Evolutionary conservation across 2,113 vertebrate genomes (phyloP).

Genomic region (Bubo bubo): DNA sequence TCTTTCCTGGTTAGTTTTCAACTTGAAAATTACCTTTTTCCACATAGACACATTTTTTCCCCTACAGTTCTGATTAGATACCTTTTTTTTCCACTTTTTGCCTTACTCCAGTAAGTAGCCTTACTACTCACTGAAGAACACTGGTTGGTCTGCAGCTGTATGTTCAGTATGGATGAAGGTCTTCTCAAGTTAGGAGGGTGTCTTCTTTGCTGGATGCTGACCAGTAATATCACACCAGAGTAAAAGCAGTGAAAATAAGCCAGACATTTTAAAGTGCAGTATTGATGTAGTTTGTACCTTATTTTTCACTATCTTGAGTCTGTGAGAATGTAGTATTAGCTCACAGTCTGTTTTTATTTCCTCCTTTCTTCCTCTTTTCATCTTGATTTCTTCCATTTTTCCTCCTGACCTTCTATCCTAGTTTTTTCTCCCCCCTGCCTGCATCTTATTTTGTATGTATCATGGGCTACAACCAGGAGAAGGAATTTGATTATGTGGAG

Average conservation of each 20-base stretch:
- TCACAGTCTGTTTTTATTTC: neutral
- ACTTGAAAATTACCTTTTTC: neutral
- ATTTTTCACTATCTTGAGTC: neutral
- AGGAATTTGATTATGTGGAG: neutral
- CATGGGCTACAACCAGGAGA: neutral
- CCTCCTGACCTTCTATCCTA: neutral
- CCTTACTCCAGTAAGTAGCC: neutral
- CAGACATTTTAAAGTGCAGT: neutral
- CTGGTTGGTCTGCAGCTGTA: neutral
- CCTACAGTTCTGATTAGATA: neutral
- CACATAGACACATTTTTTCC: neutral
- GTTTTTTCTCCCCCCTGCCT: accelerated
- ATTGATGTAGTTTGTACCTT: neutral
- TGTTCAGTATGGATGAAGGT: neutral
- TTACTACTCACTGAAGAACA: neutral
- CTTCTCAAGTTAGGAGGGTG: neutral
- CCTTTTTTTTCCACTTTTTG: neutral
- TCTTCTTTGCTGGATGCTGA: neutral
- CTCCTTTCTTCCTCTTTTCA: neutral
- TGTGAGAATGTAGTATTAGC: neutral
- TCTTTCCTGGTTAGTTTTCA: neutral
- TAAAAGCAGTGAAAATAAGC: neutral
- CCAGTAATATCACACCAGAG: neutral
- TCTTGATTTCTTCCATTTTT: neutral
- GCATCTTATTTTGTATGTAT: neutral